Evolutionary conservation across 2,888 invertebrate genomes (phyloP).

Genomic region (Drepana falcataria): DNA sequence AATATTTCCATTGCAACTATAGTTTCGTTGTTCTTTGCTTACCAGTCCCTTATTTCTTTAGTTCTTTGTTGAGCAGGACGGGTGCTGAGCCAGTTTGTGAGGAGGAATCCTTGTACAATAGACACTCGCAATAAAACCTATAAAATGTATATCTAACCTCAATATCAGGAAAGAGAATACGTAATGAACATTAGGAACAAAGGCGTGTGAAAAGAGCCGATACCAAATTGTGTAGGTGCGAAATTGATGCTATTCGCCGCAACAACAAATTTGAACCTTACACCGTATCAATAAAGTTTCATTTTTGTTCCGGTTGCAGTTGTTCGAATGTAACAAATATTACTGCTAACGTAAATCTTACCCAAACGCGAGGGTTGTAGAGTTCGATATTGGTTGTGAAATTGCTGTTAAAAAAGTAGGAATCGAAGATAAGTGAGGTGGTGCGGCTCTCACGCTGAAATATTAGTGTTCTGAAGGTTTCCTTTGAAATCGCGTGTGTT

Average conservation of each 20-base stretch:
- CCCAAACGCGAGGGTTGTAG: slow-evolving; percentile 20
- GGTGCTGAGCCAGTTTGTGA: slow-evolving; percentile 1
- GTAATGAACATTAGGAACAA: slow-evolving; percentile 74
- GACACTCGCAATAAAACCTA: slow-evolving; percentile 57
- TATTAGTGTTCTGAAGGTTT: slow-evolving; percentile 65
- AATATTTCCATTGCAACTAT: too few relatives aligned
- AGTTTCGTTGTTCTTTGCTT: too few relatives aligned
- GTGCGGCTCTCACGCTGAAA: slow-evolving; percentile 52
- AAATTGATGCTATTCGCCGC: slow-evolving; percentile 40
- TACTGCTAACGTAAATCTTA: slow-evolving; percentile 19
- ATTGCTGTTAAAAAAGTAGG: slow-evolving; percentile 29
- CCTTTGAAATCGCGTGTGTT: slow-evolving; percentile 47
- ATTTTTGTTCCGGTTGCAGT: slow-evolving; percentile 19
- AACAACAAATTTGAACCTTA: slow-evolving; percentile 29
- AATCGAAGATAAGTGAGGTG: slow-evolving; percentile 65
- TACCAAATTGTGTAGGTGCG: slow-evolving; percentile 61
- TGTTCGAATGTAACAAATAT: slow-evolving; percentile 35
- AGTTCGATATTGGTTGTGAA: slow-evolving; percentile 18
- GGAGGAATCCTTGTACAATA: slow-evolving; percentile 51
- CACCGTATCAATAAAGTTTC: slow-evolving; percentile 20
- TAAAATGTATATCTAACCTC: slow-evolving; percentile 66
- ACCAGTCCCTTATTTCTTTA: too few relatives aligned
- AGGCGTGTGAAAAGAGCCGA: slow-evolving; percentile 65
- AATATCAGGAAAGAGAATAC: slow-evolving; percentile 69
- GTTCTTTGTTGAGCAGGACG: too few relatives aligned